phyloP scores from a whole-genome alignment of 2,113 vertebrate genomes.

The Trachemys scripta region DNA sequence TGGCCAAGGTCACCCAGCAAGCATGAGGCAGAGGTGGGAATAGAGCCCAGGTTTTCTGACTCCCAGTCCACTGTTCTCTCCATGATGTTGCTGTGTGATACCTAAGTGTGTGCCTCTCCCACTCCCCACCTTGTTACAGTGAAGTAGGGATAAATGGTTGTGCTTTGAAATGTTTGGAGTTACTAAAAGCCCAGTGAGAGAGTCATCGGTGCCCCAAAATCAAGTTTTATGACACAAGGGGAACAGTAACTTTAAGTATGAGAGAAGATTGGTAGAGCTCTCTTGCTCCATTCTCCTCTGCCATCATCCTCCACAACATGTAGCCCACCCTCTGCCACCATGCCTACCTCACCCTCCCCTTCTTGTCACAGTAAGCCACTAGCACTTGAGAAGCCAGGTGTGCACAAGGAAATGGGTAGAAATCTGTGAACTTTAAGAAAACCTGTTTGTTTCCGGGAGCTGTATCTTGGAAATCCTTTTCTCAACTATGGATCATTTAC shows the following conservation, averaged over 20 bases:
- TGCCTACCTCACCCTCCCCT: not conserved
- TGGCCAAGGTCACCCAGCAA: not conserved
- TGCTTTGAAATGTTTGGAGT: not conserved
- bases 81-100: too few species aligned
- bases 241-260: not conserved
- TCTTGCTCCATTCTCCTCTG: too few species aligned
- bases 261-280: too few species aligned
- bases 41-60: not conserved
- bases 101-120: not conserved
- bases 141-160: not conserved
- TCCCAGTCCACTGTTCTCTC: not conserved
- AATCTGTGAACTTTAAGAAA: not conserved
- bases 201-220: not conserved
- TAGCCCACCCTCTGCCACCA: too few species aligned
- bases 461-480: too few species aligned
- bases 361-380: not conserved
- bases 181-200: not conserved
- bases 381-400: not conserved
- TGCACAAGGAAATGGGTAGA: not conserved
- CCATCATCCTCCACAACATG: too few species aligned
- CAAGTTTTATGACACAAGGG: not conserved
- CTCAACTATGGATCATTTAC: too few species aligned
- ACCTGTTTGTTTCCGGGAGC: too few species aligned
- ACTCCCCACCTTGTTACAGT: not conserved
- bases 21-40: not conserved